Conservation (phyloP, 2,888 invertebrate species). For the Amorpha juglandis region DNA sequence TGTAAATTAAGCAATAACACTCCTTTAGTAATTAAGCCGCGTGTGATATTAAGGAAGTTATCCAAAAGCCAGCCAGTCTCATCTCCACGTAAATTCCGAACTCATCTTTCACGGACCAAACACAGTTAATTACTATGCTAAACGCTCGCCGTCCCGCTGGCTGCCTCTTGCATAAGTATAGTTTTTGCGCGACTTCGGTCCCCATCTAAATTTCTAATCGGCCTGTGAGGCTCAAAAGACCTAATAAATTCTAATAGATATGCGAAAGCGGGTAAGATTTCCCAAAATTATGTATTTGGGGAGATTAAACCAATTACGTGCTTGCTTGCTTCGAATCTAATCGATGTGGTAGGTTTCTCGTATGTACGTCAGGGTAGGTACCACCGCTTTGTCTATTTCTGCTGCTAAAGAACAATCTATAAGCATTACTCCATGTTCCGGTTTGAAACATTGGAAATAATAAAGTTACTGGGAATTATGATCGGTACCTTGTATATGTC, state of each 20-base stretch:
- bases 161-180: conserved; percentile 39
- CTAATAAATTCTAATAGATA: conserved; percentile 54
- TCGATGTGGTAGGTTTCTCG: too few relatives aligned
- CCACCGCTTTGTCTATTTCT: too few relatives aligned
- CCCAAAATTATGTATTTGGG: conserved; percentile 28
- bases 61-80: conserved; percentile 7
- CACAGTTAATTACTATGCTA: conserved; percentile 60
- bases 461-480: too few relatives aligned
- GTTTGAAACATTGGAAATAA: too few relatives aligned
- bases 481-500: too few relatives aligned
- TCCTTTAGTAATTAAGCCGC: not conserved
- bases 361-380: too few relatives aligned
- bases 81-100: conserved; percentile 31
- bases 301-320: conserved; percentile 2
- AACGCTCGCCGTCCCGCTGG: conserved; percentile 42
- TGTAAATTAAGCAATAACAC: not conserved
- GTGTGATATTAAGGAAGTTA: not conserved
- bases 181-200: conserved; percentile 51
- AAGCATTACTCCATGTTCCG: too few relatives aligned
- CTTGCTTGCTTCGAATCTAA: too few relatives aligned
- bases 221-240: conserved; percentile 39
- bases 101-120: conserved; percentile 37
- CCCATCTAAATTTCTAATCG: conserved; percentile 62
- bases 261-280: conserved; percentile 32
- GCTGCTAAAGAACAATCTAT: too few relatives aligned